Evolutionary conservation across 2,888 invertebrate genomes (phyloP), one percentile per base, ranked within the genome.

Genomic region (Drosophila mettleri): DNA sequence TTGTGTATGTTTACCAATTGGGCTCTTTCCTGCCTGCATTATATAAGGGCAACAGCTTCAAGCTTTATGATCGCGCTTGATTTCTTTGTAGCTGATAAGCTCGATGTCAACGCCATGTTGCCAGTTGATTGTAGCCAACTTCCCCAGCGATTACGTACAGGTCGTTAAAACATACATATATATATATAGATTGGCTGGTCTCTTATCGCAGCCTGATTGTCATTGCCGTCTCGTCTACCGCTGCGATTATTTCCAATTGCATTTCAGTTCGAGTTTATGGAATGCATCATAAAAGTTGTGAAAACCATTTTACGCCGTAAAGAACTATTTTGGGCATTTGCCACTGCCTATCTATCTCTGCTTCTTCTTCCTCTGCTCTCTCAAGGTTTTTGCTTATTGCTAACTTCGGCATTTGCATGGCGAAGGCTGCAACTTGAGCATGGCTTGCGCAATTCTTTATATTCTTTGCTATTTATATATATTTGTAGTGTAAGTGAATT

Each of bases 401-500:
- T 16, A 45, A 27, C 20, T 59, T 53, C 58, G 45, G 43, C 41
- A 43, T 22, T 62, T 58, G 36, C 43, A 57, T 61, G 27, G 31
- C 36, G 29, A 31, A 31, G 29, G 46, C 31, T 48, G 29, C 46
- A 16, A 46, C 16, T 18, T 29, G 46, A 27, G 46, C 12, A 18
- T 3, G 46, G 27, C 29, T 46, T 29, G 31, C 31, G 49, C 33
- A 22, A 49, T 33, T 33, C 49, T 22, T 10, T 22, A 49, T 49
- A 34, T 49, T 66, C 49, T 69, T 52, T 54, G 68, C 76, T 71
- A 69, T 41, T 39, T 18, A 10, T 58, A 52, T 55, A 18, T 34
- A 8, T 46, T 59, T 66, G 57, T 58, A 59, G 49, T 62, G 43
- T 75, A 80, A 83, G 69, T 80, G 74, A 77, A 83, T 85, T 83